Percentiles rank a stretch among this genome's conserved stretches.
Conservation (phyloP, 2,797 vertebrate genomes). For the Enoplosus armatus region DNA sequence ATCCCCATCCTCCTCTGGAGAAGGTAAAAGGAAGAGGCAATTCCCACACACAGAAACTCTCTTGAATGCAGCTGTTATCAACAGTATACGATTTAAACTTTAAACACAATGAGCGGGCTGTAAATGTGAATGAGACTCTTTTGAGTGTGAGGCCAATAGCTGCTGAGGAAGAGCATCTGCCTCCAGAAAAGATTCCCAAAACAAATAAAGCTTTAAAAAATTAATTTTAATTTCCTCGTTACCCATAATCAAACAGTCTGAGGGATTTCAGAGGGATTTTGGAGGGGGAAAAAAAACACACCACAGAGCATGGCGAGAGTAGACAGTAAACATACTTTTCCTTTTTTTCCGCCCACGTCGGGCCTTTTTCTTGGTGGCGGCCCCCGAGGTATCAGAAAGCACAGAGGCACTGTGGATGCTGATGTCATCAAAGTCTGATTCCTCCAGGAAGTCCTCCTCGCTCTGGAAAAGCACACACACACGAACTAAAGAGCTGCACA, state of each 20-base stretch:
- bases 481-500: constrained; percentile 36
- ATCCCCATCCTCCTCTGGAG: constrained; percentile 93
- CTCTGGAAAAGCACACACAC: constrained; percentile 85
- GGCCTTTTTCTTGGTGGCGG: constrained; percentile 91
- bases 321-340: constrained; percentile 86
- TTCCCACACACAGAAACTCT: background rate
- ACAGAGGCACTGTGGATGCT: constrained; percentile 97
- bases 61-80: background rate
- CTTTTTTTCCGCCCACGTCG: constrained; percentile 94
- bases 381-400: constrained; percentile 91
- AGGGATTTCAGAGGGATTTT: constrained; percentile 53
- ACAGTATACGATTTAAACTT: background rate
- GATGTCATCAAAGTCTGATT: constrained; percentile 96
- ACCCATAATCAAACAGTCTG: constrained; percentile 57
- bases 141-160: background rate
- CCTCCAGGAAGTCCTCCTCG: constrained; percentile 96
- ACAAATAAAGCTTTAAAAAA: constrained; percentile 45
- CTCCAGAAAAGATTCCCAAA: constrained; percentile 35
- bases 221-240: constrained; percentile 33
- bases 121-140: background rate
- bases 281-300: constrained; percentile 24
- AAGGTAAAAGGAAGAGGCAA: background rate
- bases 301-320: constrained; percentile 20
- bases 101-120: background rate
- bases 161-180: constrained; percentile 26